Evolutionary conservation across 2,113 vertebrate genomes (phyloP).

Genomic region (Kryptolebias marmoratus): DNA sequence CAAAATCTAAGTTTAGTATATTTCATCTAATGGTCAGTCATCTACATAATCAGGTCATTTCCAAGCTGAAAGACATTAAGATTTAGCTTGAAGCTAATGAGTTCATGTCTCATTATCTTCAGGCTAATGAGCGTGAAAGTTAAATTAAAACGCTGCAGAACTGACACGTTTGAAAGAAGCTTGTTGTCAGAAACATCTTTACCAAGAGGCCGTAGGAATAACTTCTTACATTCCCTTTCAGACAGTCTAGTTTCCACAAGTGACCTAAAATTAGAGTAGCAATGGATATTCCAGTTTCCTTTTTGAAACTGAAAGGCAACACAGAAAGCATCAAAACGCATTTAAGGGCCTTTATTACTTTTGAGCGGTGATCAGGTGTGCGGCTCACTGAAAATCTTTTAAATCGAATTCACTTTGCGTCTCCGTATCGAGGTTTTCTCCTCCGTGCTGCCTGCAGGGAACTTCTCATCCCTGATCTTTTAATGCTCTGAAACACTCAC

Average conservation of each 20-base stretch:
- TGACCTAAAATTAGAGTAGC: too few relatives aligned
- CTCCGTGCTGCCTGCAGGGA: constrained; percentile 15
- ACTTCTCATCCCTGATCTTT: constrained; percentile 14
- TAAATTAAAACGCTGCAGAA: neutral
- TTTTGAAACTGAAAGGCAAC: neutral
- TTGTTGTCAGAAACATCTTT: neutral
- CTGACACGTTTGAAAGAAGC: neutral
- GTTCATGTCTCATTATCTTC: neutral
- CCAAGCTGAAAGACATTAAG: neutral
- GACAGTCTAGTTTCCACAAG: too few relatives aligned
- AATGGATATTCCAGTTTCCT: neutral
- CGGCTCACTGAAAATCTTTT: constrained; percentile 10
- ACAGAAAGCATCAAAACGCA: neutral
- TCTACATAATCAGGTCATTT: neutral
- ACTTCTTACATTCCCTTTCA: neutral
- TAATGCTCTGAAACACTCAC: constrained; percentile 14
- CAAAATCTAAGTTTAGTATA: neutral
- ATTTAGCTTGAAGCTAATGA: constrained; percentile 6
- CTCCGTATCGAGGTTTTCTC: constrained; percentile 12
- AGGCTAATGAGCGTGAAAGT: neutral
- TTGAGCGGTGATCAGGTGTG: neutral
- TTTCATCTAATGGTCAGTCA: neutral
- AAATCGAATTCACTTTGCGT: neutral
- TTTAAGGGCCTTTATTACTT: neutral
- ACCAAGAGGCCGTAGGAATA: neutral